Conservation (phyloP, 2,888 invertebrate species). For the Drosophila hamatofila region DNA sequence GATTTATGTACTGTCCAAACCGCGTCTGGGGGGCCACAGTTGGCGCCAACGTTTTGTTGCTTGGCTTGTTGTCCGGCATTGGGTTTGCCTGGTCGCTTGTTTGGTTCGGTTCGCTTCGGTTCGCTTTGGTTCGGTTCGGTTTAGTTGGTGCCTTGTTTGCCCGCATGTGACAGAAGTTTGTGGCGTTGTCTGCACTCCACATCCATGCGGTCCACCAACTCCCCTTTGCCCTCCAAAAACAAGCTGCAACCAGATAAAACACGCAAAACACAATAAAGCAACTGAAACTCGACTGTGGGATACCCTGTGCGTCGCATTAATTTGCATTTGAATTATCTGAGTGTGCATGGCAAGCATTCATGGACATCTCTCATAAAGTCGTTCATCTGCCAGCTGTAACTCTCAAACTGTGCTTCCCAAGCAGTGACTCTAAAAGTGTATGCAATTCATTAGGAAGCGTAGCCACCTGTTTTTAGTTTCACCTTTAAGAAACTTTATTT, state of each 20-base stretch:
- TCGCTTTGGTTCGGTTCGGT: conserved; percentile 2
- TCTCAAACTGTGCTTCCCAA: neutral
- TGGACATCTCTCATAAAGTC: neutral
- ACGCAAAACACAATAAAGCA: accelerated
- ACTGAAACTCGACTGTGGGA: neutral
- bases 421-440: neutral
- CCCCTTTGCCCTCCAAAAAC: neutral
- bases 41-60: conserved; percentile 50
- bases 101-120: neutral
- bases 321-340: neutral
- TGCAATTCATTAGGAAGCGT: neutral
- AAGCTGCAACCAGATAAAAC: neutral
- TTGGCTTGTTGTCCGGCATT: conserved; percentile 31
- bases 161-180: conserved; percentile 54
- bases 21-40: conserved; percentile 49
- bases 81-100: no score
- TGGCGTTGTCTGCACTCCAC: conserved; percentile 11
- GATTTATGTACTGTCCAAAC: conserved; percentile 58
- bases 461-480: no score
- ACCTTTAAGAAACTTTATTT: no score
- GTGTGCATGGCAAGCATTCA: neutral
- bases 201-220: no score
- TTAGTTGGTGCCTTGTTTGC: conserved; percentile 23
- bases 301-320: neutral
- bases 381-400: neutral